Evolutionary conservation across 2,888 invertebrate species (phyloP), one percentile per base, ranked within the genome.

Genomic region (Venusia cambrica): DNA sequence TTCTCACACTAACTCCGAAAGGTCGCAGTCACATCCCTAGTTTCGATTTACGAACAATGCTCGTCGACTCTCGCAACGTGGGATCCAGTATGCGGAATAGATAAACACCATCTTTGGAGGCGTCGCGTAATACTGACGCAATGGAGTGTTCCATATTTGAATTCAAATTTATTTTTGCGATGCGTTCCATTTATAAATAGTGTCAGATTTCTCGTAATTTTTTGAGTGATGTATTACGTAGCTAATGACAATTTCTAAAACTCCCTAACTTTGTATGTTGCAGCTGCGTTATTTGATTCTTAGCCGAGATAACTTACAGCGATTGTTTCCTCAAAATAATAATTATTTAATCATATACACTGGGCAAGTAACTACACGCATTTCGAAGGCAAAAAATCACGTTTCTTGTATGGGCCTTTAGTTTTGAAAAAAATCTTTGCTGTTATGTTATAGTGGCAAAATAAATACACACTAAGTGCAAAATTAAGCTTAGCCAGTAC

Each of bases 31-130:
- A 26, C 39, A 66, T 58, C 63, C 56, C 60, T 63, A 54, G 56
- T 58, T 55, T 56, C 53, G 48, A 56, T 46, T 48, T 49, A 31
- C 25, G 36, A 38, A 53, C 53, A 51, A 51, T 48, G 45, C 38
- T 32, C 40, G 28, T 27, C 14, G 32, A 28, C 5, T 34, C 33
- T 37, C 20, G 41, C 27, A 28, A 37, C 46, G 43, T 51, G 53
- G 41, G 51, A 52, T 35, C 38, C 31, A 35, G 34, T 16, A 39
- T 38, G 47, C 50, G 45, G 50, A 44, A 51, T 48, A 41, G 43
- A 41, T 44, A 36, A 43, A 40, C 40, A 24, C 39, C 37, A 34
- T 39, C 48, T 39, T 41, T 38, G 40, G 43, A 30, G 33, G 10
- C 21, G 10, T 40, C 31, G 36, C 46, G 48, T 46, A 48, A 48